These are phyloP conservation scores for Orthonychiurus folsomi DNA, from an alignment of 2,888 invertebrate genomes.

Conservation along the genomic window DNA sequence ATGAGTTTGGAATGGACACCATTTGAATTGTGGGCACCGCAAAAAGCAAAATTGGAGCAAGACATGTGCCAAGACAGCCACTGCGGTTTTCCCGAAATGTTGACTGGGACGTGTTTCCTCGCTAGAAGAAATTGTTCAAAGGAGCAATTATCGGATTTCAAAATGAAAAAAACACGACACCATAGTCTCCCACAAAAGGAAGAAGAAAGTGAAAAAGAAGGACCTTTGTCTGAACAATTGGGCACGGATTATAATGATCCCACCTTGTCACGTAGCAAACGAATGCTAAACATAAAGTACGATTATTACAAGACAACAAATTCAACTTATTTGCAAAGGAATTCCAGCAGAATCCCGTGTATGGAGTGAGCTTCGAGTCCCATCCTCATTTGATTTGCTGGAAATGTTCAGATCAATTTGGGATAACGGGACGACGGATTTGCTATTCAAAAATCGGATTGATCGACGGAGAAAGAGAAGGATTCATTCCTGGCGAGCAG, in stretches of 20 bases:
- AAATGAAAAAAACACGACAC: background rate
- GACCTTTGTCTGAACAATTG: background rate
- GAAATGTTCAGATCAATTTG: too few species aligned
- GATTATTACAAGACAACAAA: background rate
- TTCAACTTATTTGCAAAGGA: background rate
- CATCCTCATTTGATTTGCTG: background rate
- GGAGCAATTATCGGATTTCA: background rate
- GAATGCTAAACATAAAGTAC: background rate
- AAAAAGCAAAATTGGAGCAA: slow-evolving; percentile 5
- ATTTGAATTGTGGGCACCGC: slow-evolving; percentile 1
- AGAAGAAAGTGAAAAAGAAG: background rate
- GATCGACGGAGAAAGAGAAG: slow-evolving; percentile 2
- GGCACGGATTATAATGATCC: background rate
- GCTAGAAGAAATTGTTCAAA: slow-evolving; percentile 10
- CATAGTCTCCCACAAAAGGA: background rate
- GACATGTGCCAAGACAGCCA: slow-evolving; percentile 13
- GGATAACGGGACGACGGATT: background rate
- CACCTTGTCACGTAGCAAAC: background rate
- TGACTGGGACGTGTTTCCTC: slow-evolving; percentile 14
- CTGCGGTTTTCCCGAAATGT: slow-evolving; percentile 16
- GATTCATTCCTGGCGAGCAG: background rate
- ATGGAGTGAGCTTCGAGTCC: background rate
- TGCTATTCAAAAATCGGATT: background rate
- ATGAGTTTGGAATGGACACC: slow-evolving; percentile 9
- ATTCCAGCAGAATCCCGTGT: background rate